Conservation (phyloP, 2,888 invertebrate genomes). For the Lithodes maja region DNA sequence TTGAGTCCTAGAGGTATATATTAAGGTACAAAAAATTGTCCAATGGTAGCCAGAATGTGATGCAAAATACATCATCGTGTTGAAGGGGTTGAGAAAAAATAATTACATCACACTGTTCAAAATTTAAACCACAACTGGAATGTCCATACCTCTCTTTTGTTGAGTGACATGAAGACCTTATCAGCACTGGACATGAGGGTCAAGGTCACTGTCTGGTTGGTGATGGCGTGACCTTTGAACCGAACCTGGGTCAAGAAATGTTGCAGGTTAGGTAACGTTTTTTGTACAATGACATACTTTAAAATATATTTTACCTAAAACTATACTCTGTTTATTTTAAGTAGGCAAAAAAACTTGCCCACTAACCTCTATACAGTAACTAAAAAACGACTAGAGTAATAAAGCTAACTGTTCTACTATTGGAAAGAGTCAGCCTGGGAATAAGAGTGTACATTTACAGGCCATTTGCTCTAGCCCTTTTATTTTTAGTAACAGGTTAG, state of each 20-base stretch:
- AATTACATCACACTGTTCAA: neutral
- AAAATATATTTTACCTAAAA: neutral
- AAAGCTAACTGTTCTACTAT: too few relatives aligned
- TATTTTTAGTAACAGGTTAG: too few relatives aligned
- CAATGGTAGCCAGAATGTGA: neutral
- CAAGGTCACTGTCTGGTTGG: constrained; percentile 66
- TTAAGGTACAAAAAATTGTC: too few relatives aligned
- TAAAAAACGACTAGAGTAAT: neutral
- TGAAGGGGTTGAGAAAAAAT: neutral
- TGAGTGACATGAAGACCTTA: constrained; percentile 70
- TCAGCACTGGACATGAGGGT: constrained; percentile 70
- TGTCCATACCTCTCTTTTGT: constrained; percentile 63
- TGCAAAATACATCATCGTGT: too few relatives aligned
- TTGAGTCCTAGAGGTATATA: too few relatives aligned
- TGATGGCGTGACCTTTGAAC: constrained; percentile 69
- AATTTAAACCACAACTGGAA: neutral
- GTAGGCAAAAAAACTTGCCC: neutral
- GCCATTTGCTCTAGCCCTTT: too few relatives aligned
- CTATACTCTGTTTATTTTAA: neutral
- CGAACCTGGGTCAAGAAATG: constrained; percentile 45
- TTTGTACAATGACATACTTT: neutral
- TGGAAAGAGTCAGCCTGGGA: too few relatives aligned
- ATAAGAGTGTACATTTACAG: too few relatives aligned
- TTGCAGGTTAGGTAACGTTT: neutral
- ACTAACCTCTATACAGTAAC: neutral